These are phyloP conservation scores for Gymnopithys bicolor DNA, from an alignment of 2,797 vertebrate genomes.

Conservation along the genomic window DNA sequence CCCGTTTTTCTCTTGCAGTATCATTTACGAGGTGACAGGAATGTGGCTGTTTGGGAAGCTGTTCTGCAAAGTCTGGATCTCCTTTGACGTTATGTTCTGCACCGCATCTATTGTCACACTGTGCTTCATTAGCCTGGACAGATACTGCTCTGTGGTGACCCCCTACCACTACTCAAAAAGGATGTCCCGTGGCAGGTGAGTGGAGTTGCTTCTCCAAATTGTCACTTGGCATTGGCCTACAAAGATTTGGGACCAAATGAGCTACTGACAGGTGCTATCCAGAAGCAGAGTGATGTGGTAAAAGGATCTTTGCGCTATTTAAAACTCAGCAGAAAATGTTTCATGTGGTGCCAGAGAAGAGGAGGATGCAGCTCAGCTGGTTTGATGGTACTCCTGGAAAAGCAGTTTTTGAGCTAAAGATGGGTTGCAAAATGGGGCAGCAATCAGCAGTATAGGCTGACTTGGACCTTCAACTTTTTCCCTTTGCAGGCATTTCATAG, in stretches of 20 bases:
- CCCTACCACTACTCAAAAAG: conserved; percentile 73
- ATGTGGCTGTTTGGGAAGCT: conserved; percentile 74
- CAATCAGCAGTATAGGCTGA: background rate
- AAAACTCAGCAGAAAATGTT: background rate
- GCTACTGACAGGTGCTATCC: background rate
- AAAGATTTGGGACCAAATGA: background rate
- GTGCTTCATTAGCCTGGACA: conserved; percentile 88
- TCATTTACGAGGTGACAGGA: conserved; percentile 77
- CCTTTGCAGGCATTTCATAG: background rate
- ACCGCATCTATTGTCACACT: conserved; percentile 87
- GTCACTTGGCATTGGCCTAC: accelerated
- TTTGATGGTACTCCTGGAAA: background rate
- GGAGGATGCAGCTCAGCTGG: background rate
- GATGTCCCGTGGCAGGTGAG: conserved; percentile 77
- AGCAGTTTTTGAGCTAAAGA: background rate
- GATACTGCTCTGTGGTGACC: conserved; percentile 82
- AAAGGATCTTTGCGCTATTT: background rate
- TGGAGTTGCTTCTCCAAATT: background rate
- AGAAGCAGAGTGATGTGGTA: accelerated
- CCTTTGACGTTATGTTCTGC: conserved; percentile 90
- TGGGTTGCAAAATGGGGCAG: background rate
- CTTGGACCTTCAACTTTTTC: background rate
- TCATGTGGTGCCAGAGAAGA: background rate
- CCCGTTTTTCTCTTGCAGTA: background rate
- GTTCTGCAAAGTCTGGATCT: conserved; percentile 88